Base-by-base conservation (phyloP, 1,140 invertebrate genomes). In the Trichomalopsis sarcophagae region DNA sequence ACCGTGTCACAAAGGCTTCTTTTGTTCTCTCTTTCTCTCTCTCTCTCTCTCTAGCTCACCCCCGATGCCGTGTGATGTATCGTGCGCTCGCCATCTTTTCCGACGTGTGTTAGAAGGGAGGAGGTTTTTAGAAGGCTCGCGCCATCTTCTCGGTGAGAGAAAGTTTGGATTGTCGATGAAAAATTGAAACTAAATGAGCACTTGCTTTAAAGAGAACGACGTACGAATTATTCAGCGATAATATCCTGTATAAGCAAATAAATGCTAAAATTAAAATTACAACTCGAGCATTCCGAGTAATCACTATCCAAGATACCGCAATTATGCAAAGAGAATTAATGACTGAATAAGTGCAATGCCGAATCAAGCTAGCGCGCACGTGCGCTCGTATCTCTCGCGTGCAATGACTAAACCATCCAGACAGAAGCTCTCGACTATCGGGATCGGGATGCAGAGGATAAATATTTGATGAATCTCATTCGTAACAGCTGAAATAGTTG, bases 391-490 rank as follows among this genome's bases (percentile, higher is more conserved):
- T 62, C 55, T 50, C 40, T 44, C 40, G 40, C 40, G 40, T 10
- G 5, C 1, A 62, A n/a, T 62, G 55, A 62, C 55, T 62, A 62
- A 62, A 62, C 55, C 21, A 62, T 62, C 55, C 40, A 9, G 6
- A 14, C 55, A 62, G 55, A 62, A 62, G 17, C 27, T 27, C 55
- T 21, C 14, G 55, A 21, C 55, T 21, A 62, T 62, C 21, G 2
- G 55, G 55, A 62, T 21, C 14, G 21, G 55, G 55, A 62, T 62
- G 1, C 27, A 27, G 27, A 27, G 33, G 33, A 62, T 44, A 44
- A 62, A 62, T 62, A 62, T 62, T 62, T 62, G 55, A 62, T 62
- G 55, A 62, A 62, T 62, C 55, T 62, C 55, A 62, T 62, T 62
- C 27, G 27, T 17, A 62, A 3, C 55, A 62, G 17, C 55, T 62